These are phyloP conservation scores for Pristionchus exspectatus DNA, from an alignment of 2,888 invertebrate genomes.

Conservation along the genomic window DNA sequence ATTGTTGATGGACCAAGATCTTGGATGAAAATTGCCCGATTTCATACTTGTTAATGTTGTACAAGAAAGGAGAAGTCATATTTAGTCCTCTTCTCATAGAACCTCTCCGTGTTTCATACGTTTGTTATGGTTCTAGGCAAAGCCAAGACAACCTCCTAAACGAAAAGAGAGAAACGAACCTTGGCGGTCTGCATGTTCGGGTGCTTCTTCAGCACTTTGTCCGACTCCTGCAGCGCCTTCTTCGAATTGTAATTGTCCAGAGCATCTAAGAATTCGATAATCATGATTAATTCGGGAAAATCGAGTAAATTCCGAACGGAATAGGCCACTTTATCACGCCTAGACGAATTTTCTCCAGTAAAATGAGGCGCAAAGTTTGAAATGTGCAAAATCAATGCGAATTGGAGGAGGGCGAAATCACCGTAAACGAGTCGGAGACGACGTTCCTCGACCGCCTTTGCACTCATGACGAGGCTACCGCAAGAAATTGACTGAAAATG, in stretches of 20 bases:
- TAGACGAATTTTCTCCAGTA: no score
- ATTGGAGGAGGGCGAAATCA: conserved; percentile 27
- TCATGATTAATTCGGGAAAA: neutral
- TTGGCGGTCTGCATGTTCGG: conserved; percentile 91
- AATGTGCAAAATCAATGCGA: neutral
- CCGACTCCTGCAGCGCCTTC: conserved; percentile 96
- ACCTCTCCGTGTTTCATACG: no score
- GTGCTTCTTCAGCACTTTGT: conserved; percentile 94
- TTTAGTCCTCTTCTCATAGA: no score
- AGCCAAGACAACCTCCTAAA: no score
- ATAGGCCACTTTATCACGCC: no score
- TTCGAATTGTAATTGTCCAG: conserved; percentile 96
- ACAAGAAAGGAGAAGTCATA: no score
- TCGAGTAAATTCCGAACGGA: no score
- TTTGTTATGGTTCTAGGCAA: no score
- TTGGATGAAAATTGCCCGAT: no score
- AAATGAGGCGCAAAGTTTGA: no score
- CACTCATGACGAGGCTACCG: conserved; percentile 39
- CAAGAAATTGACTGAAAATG: neutral
- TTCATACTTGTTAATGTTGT: no score
- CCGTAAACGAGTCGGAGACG: conserved; percentile 67
- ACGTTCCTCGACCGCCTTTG: conserved; percentile 61
- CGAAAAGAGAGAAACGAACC: conserved; percentile 75
- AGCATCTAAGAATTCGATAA: conserved; percentile 61
- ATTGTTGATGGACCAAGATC: neutral